Percentiles rank a stretch among this genome's conserved stretches.
Evolutionary conservation across 2,113 vertebrate genomes (phyloP).

Genomic region (Actenoides hombroni): DNA sequence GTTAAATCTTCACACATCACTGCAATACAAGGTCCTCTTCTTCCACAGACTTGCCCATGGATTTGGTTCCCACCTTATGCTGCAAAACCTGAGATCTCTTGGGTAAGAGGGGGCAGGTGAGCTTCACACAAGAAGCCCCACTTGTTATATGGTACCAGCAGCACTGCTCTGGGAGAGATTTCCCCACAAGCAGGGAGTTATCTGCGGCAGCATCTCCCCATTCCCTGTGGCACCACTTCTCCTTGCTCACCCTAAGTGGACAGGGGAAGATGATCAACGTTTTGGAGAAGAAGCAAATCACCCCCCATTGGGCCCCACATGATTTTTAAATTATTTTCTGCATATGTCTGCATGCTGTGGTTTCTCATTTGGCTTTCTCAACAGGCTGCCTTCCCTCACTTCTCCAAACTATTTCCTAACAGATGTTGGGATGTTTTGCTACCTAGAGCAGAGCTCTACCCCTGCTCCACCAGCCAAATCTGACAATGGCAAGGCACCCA

Average conservation of each 20-base stretch:
- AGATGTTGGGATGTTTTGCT: not conserved
- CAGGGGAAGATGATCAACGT: accelerated
- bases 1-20: not conserved
- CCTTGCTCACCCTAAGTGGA: not conserved
- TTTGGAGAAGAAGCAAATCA: not conserved
- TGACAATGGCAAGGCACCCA: not conserved
- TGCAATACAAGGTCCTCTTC: not conserved
- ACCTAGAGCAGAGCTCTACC: not conserved
- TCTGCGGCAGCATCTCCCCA: not conserved
- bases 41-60: not conserved
- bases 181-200: not conserved
- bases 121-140: accelerated
- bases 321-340: not conserved
- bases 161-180: not conserved
- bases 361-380: not conserved
- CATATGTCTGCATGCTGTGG: accelerated
- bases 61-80: not conserved
- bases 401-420: not conserved
- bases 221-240: not conserved
- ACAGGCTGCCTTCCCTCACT: not conserved
- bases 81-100: not conserved
- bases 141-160: accelerated
- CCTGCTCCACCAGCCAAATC: not conserved
- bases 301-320: not conserved
- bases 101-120: not conserved